Evolutionary conservation across 2,797 vertebrate species (phyloP).

Genomic region (Cottoperca gobio): DNA sequence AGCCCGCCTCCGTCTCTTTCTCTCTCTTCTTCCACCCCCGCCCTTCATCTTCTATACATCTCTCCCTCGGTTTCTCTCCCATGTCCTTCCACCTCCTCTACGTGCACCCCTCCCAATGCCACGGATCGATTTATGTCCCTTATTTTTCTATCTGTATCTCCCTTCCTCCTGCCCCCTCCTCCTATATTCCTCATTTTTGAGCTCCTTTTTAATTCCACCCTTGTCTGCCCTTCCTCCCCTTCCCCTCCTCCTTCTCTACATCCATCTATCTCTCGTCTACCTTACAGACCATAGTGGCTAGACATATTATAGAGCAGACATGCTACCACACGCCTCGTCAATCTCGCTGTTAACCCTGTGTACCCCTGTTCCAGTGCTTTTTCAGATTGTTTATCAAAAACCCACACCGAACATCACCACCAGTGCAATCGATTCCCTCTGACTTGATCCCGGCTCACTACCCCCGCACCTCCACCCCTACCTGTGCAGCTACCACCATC

Average conservation of each 20-base stretch:
- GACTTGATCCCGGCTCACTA: conserved; percentile 28
- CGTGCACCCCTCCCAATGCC: conserved; percentile 31
- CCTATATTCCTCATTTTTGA: conserved; percentile 34
- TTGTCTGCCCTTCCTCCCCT: conserved; percentile 13
- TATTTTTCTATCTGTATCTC: conserved; percentile 50
- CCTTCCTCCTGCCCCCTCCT: neutral
- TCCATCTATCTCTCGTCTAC: conserved; percentile 16
- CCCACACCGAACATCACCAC: conserved; percentile 9
- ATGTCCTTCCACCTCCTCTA: conserved; percentile 40
- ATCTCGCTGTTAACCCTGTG: neutral
- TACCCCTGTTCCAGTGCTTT: neutral
- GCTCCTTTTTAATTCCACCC: conserved; percentile 33
- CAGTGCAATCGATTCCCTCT: conserved; percentile 30
- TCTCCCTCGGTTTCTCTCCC: conserved; percentile 28
- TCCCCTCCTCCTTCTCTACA: neutral
- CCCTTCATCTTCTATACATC: conserved; percentile 46
- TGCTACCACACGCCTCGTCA: conserved; percentile 44
- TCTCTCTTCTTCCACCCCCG: conserved; percentile 13
- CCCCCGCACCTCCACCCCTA: conserved; percentile 2
- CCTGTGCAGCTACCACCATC: conserved; percentile 28
- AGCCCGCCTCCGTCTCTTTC: conserved; percentile 31
- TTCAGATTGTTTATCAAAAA: conserved; percentile 41
- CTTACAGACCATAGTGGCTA: conserved; percentile 11
- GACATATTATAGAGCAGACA: conserved; percentile 53
- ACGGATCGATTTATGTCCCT: conserved; percentile 56